These are phyloP conservation scores for Tipula lateralis DNA, from an alignment of 2,888 invertebrate genomes.

Conservation along the genomic window DNA sequence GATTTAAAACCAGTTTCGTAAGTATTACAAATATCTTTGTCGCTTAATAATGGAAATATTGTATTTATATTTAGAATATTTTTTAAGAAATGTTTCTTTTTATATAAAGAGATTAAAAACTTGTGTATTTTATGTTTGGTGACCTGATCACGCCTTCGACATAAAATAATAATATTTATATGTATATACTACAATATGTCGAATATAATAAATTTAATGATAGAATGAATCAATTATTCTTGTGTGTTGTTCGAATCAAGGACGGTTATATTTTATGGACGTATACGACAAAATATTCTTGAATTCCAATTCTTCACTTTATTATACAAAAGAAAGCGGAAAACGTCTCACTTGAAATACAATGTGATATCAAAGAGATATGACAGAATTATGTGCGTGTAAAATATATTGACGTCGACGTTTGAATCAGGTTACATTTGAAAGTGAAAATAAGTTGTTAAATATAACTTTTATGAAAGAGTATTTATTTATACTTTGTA, in stretches of 20 bases:
- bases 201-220: not conserved
- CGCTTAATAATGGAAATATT: not conserved
- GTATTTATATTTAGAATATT: not conserved
- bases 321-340: not conserved
- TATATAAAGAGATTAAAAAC: not conserved
- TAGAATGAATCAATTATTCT: conserved; percentile 11
- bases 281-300: not conserved
- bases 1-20: not conserved
- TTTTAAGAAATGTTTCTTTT: not conserved
- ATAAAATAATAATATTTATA: not conserved
- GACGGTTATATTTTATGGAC: not conserved
- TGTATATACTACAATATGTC: not conserved
- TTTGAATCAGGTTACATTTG: conserved; percentile 5
- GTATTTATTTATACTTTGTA: not conserved
- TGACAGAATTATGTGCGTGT: not conserved
- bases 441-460: not conserved
- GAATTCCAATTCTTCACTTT: not conserved
- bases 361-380: not conserved
- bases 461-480: not conserved
- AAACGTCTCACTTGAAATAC: not conserved
- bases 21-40: not conserved
- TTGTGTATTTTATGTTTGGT: not conserved
- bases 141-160: not conserved
- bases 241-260: not conserved
- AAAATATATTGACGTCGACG: not conserved